Evolutionary conservation across 2,113 vertebrate genomes (phyloP), one percentile per base, ranked within the genome.

Genomic region (Myrmophylax atrothorax): DNA sequence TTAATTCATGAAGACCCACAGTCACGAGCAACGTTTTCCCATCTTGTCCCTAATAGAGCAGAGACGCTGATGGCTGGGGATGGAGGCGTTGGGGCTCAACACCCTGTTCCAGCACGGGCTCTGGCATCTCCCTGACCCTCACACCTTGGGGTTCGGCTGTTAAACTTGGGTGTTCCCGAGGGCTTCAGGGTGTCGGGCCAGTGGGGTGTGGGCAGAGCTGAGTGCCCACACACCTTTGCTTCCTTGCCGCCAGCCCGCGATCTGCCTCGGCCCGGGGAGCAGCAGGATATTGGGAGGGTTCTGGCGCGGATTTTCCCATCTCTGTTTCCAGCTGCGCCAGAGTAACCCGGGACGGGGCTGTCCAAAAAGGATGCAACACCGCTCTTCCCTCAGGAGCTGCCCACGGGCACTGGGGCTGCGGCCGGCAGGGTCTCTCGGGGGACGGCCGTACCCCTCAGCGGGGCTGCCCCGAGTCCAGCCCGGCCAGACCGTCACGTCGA

Each of bases 1-100:
- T 87, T 83, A 47, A 79, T 95, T 94, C 87, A 96, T 94, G 89
- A 91, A 97, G 84, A 77, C 96, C 75, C 70, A 66, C 73, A 72
- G 76, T 84, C 84, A 74, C 59, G 63, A 82, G 74, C 68, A 84
- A 38, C 66, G 38, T 33, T 64, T 67, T 50, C 84, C 78, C 87
- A 68, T 94, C 92, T 84, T 66, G 91, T 63, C 76, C 88, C 62
- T 76, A 63, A 73, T 35, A 38, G 17, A 67, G 88, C 95, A 83
- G 60, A 75, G 67, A 82, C 75, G 77, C 72, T 35, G 42, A 55
- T 50, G 59, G 4, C 76, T 49, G 70, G 25, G 33, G 5, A n/a
- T 0, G 10, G 74, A 93, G 94, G 87, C 74, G 12, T 33, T 38
- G 6, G 22, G 81, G 44, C 86, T 67, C 91, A 11, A 14, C 18